These are phyloP conservation scores for Caenorhabditis briggsae DNA, from an alignment of 1,140 invertebrate genomes.

Conservation along the genomic window DNA sequence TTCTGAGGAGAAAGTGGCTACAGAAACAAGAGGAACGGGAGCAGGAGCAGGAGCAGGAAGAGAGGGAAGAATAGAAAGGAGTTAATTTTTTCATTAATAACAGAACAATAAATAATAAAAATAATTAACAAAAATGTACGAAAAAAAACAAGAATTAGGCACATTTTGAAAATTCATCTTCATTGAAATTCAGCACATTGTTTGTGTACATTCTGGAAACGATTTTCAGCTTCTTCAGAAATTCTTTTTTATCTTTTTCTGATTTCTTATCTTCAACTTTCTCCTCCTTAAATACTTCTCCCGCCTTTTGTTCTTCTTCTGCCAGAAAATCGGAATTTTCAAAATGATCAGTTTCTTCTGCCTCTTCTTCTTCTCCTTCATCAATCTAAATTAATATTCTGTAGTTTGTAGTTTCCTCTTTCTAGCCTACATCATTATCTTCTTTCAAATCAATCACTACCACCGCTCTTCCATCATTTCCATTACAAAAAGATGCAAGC, in stretches of 20 bases:
- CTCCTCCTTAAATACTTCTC: not conserved
- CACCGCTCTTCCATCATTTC: slow-evolving; percentile 26
- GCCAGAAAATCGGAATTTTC: slow-evolving; percentile 25
- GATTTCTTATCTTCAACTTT: not conserved
- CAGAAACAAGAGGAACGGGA: slow-evolving; percentile 50
- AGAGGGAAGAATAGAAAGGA: not conserved
- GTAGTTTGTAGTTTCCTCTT: not conserved
- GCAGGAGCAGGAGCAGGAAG: slow-evolving; percentile 1
- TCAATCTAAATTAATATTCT: not conserved
- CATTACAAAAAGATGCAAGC: slow-evolving; percentile 24
- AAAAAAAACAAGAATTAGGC: not conserved
- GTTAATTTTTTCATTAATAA: not conserved
- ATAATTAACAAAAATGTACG: not conserved
- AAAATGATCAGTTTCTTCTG: slow-evolving; percentile 1
- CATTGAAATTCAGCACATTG: not conserved
- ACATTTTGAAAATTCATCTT: slow-evolving; percentile 4
- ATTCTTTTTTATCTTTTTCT: not conserved
- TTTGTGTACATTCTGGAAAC: slow-evolving; percentile 2
- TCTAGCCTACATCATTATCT: not conserved
- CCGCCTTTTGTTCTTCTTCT: not conserved
- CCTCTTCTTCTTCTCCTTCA: not conserved
- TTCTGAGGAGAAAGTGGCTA: slow-evolving; percentile 64
- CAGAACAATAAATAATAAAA: not conserved
- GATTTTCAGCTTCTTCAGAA: not conserved
- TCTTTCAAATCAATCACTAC: slow-evolving; percentile 30